phyloP scores from a whole-genome alignment of 2,797 vertebrate species.

The Dendrocincla fuliginosa region DNA sequence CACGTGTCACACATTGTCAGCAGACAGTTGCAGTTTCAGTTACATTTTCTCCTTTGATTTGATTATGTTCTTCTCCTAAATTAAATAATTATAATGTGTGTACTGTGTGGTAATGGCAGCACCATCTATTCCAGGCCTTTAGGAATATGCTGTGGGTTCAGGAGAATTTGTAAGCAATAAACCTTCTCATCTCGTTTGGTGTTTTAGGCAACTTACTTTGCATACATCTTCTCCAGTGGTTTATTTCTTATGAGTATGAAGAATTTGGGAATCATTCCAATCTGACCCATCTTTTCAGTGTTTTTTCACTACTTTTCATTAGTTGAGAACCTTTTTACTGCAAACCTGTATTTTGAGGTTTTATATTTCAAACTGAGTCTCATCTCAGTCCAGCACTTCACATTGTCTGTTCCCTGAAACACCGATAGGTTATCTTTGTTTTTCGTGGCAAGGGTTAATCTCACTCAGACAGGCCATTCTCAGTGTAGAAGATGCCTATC shows the following conservation, averaged over 20 bases:
- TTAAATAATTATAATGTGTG: slow-evolving; percentile 55
- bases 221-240: not conserved
- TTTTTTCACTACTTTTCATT: not conserved
- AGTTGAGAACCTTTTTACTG: not conserved
- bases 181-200: not conserved
- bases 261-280: not conserved
- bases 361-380: not conserved
- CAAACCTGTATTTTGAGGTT: not conserved
- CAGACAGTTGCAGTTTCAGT: slow-evolving; percentile 52
- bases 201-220: not conserved
- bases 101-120: slow-evolving; percentile 7
- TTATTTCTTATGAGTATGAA: not conserved
- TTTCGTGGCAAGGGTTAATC: slow-evolving; percentile 61
- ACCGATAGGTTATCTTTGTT: not conserved
- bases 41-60: slow-evolving; percentile 59
- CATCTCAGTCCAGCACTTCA: not conserved
- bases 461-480: slow-evolving; percentile 18
- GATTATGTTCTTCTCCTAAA: slow-evolving; percentile 54
- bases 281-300: not conserved
- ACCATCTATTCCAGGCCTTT: not conserved
- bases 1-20: not conserved
- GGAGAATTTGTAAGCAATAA: slow-evolving; percentile 25
- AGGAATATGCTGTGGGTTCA: not conserved
- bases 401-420: not conserved
- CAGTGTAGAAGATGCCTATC: slow-evolving; percentile 33